Base-by-base conservation (phyloP, 2,113 vertebrate genomes). In the Myiozetetes cayanensis region DNA sequence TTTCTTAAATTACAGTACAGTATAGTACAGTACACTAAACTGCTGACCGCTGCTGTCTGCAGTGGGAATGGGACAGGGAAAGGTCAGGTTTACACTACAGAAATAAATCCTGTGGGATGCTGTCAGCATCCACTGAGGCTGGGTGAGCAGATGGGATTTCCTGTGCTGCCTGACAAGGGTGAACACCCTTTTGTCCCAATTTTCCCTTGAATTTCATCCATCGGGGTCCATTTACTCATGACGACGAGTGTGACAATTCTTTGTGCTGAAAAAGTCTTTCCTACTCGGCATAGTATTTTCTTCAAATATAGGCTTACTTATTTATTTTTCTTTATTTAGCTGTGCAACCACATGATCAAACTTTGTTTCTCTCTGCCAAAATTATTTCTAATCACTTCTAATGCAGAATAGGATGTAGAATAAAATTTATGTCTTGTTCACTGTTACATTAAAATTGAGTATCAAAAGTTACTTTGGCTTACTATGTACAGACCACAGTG, bases 1-100 rank as follows among this genome's bases (percentile, higher is more conserved):
- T 80, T 87, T 70, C 68, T 47, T 46, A 53, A 43, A 31, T 52
- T 49, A 33, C 47, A 24, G 12, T 49, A 12, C 47, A 47, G 22
- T 47, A 47, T 22, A 47, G 22, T 47, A 47, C 22, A 23, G 12
- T 28, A 9, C 5, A 14, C 11, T 19, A 37, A 79, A 9, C 13
- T 68, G 44, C 76, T 61, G 31, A 56, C 22, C 55, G 30, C 30
- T 56, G 44, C 43, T 59, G 13, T n/a, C 53, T 91, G 22, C 31
- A 63, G 7, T 0, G 1, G 15, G 8, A 8, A 8, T 24, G 15
- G 25, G 15, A 6, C 4, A 44, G 10, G 16, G 12, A 10, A 47
- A 76, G 18, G 22, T 18, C 13, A 4, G 6, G 7, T 74, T 82
- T 58, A 23, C 6, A 15, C 12, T n/a, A 12, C 23, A 61, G 14